phyloP scores from a whole-genome alignment of 2,888 invertebrate genomes.

The Hemithea aestivaria region DNA sequence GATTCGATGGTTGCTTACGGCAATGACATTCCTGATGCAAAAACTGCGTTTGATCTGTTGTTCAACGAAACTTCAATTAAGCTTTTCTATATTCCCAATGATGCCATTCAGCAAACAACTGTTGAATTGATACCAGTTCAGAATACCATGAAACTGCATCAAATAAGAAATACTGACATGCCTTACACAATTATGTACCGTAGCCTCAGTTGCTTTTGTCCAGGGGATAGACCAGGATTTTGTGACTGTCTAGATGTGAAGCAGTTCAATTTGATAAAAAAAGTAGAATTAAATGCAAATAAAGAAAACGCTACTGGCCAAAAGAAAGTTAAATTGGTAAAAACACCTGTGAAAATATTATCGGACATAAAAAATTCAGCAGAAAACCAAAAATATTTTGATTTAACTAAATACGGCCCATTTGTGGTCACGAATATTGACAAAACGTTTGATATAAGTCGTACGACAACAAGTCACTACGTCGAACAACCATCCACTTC shows the following conservation, averaged over 20 bases:
- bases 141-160: constrained; percentile 6
- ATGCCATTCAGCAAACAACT: neutral
- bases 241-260: constrained; percentile 3
- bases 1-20: constrained; percentile 25
- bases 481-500: constrained; percentile 2
- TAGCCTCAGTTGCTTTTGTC: constrained; percentile 11
- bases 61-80: constrained; percentile 8
- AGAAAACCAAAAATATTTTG: constrained; percentile 5
- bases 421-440: neutral
- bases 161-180: constrained; percentile 4
- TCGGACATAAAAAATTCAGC: constrained; percentile 4
- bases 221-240: constrained; percentile 2
- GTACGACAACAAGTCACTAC: constrained; percentile 3
- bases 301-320: neutral
- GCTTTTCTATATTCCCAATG: constrained; percentile 11
- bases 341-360: constrained; percentile 3
- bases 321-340: constrained; percentile 5
- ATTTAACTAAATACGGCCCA: constrained; percentile 3
- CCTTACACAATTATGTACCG: constrained; percentile 2
- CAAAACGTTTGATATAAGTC: constrained; percentile 1
- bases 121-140: constrained; percentile 4
- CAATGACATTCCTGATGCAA: constrained; percentile 20
- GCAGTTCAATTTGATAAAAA: neutral
- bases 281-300: neutral
- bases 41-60: constrained; percentile 17